Evolutionary conservation across 2,888 invertebrate species (phyloP), one percentile per base, ranked within the genome.

Genomic region (Tryphoninae sp.): DNA sequence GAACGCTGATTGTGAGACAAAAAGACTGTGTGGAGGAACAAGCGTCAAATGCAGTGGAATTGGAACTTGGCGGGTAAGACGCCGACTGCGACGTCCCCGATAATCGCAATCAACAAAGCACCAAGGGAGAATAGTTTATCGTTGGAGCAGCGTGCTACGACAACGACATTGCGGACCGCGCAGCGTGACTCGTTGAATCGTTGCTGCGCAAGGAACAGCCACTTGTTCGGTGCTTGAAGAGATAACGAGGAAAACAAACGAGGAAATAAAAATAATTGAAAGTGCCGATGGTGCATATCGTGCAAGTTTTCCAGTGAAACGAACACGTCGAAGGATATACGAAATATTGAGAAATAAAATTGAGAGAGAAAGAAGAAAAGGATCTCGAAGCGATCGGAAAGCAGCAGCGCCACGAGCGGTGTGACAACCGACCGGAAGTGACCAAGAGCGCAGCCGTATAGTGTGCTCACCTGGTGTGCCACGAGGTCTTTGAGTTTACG

Each of bases 341-440:
- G 51, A 51, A 6, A 58, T 19, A 61, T 33, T 1, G 2, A 26
- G n/a, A 42, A 23, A 49, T 42, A 26, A 33, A 16, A 75, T 58
- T 53, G 9, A 13, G 11, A 13, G 11, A 22, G 8, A n/a, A 16
- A 33, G 6, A 33, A 3, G 7, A 42, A 16, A 42, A 64, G 68
- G 64, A 59, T 23, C 76, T 26, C 42, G 53, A 75, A 40, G 6
- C 40, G 61, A 53, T 68, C 68, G 61, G 76, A 76, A 69, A 68
- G 68, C 68, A 68, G 68, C 61, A 76, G 76, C 76, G 68, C 76
- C 51, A 59, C 53, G 68, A 61, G 42, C 68, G 67, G n/a, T 69
- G 76, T 83, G 83, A 79, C 80, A 82, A 73, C 55, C 72, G 75
- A 83, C 74, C 77, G 82, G 80, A 79, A 79, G 77, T 71, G 51